These are phyloP conservation scores for Simalia tracyae DNA, from an alignment of 2,797 vertebrate genomes.

Conservation along the genomic window DNA sequence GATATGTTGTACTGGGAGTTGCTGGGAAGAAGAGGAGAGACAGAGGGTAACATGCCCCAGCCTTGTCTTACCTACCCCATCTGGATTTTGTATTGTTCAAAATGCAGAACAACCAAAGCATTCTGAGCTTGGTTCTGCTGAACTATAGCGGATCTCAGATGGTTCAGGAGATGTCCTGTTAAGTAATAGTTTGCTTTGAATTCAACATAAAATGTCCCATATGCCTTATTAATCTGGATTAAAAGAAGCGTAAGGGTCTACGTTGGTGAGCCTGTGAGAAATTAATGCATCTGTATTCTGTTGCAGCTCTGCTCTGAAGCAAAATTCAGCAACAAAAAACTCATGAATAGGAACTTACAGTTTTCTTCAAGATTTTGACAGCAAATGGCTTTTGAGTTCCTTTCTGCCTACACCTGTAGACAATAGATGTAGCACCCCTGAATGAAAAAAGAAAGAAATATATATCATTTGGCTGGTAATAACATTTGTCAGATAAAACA, in stretches of 20 bases:
- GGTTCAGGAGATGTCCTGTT: not conserved
- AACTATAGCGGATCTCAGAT: not conserved
- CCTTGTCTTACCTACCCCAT: too few relatives aligned
- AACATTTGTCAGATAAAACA: not conserved
- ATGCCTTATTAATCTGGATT: not conserved
- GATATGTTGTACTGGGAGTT: not conserved
- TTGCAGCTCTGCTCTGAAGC: slow-evolving; percentile 21
- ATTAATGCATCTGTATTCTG: slow-evolving; percentile 1
- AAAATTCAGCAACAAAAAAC: slow-evolving; percentile 36
- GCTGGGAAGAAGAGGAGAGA: too few relatives aligned
- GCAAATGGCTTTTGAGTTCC: slow-evolving; percentile 86
- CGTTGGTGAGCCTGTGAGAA: not conserved
- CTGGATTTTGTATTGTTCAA: too few relatives aligned
- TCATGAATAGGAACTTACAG: slow-evolving; percentile 75
- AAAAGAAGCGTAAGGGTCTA: not conserved
- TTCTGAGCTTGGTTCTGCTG: not conserved
- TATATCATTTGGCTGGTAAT: slow-evolving; percentile 11
- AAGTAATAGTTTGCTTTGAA: not conserved
- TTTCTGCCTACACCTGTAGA: slow-evolving; percentile 87
- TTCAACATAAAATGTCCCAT: not conserved
- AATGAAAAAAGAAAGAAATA: slow-evolving; percentile 44
- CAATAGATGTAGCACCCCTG: slow-evolving; percentile 86
- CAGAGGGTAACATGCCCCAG: too few relatives aligned
- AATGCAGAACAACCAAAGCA: not conserved
- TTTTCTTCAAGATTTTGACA: slow-evolving; percentile 89